Base-by-base conservation (phyloP, 2,797 vertebrate species). In the Phataginus tetradactyla region DNA sequence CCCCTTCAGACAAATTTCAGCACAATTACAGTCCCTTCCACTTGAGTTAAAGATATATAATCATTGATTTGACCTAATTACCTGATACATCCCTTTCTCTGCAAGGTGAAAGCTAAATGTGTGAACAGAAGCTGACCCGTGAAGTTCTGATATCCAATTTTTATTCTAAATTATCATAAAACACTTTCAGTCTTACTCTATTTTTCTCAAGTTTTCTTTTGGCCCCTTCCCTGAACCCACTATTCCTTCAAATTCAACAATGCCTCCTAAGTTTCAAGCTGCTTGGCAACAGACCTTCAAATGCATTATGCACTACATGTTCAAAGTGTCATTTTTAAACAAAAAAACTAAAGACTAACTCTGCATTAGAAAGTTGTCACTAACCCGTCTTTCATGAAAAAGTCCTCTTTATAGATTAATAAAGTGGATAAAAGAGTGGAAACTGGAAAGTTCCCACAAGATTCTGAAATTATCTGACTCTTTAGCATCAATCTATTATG, bases 11-110 rank as follows among this genome's bases (percentile, higher is more conserved):
- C 98, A 98, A 98, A 98, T 99, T 98, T 98, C 98, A 98, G 98
- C 98, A 98, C 98, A 98, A 98, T 98, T 98, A 98, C 97, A 98
- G 98, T 98, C 98, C 98, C 98, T 98, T 98, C 98, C 98, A 98
- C 98, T 98, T 98, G 97, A 92, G 97, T 98, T 98, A 97, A 98
- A 99, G 98, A 99, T 98, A 98, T 98, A 99, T 98, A 98, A 98
- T 98, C 98, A 98, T 98, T 98, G 98, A 96, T 98, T 98, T 99
- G 98, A 99, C 98, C 98, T 98, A 98, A 99, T 99, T 99, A 99
- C 98, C 98, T 99, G 98, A 96, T 93, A 86, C 95, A 96, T 98
- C 98, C 98, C 98, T 98, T 98, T 98, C 98, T 98, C 98, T 98
- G 98, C 98, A 98, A 98, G 98, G 98, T 98, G 98, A 98, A 98